Evolutionary conservation across 2,888 invertebrate genomes (phyloP).

Genomic region (Drosophila limbata): DNA sequence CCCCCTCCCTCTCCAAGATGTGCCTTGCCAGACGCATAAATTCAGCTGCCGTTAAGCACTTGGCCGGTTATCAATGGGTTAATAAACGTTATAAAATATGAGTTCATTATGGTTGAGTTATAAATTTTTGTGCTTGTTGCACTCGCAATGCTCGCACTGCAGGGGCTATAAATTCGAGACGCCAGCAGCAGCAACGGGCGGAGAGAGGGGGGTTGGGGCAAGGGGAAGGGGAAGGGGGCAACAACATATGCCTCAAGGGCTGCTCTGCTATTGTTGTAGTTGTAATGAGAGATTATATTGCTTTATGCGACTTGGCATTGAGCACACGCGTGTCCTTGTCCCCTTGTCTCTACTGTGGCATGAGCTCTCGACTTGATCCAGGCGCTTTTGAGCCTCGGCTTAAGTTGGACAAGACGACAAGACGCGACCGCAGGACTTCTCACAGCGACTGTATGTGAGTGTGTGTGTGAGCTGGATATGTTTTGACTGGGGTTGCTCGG

Average conservation of each 20-base stretch:
- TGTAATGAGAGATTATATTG: conserved; percentile 79
- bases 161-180: conserved; percentile 75
- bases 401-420: conserved; percentile 49
- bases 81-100: conserved; percentile 80
- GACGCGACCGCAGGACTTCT: conserved; percentile 35
- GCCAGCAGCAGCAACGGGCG: conserved; percentile 35
- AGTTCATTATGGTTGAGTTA: conserved; percentile 78
- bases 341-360: conserved; percentile 17
- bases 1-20: conserved; percentile 15
- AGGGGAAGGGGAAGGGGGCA: neutral
- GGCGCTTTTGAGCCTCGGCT: conserved; percentile 54
- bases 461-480: neutral
- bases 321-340: conserved; percentile 65
- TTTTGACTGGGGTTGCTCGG: conserved; percentile 28
- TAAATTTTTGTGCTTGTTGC: conserved; percentile 77
- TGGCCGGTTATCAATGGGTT: conserved; percentile 79
- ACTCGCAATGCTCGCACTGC: conserved; percentile 65
- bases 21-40: conserved; percentile 70
- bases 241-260: conserved; percentile 61
- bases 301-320: conserved; percentile 73
- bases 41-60: conserved; percentile 67
- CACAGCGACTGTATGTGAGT: neutral
- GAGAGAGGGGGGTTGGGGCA: neutral
- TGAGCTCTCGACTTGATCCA: conserved; percentile 67
- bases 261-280: conserved; percentile 69